Evolutionary conservation across 2,113 vertebrate genomes (phyloP).

Genomic region (Muscicapa adusta): DNA sequence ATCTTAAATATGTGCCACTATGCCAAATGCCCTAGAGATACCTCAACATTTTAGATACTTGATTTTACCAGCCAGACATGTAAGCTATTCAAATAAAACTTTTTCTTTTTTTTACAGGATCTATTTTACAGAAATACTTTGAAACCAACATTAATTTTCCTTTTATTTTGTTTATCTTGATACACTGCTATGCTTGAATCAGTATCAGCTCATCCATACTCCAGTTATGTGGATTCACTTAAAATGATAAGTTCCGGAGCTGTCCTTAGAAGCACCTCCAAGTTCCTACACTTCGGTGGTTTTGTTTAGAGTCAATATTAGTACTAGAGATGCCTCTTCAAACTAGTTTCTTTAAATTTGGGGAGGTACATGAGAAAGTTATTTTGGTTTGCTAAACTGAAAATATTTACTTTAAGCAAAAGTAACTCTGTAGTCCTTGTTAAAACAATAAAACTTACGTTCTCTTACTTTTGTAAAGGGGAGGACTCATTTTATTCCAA

Average conservation of each 20-base stretch:
- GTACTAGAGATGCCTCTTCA: not conserved
- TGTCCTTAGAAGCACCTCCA: not conserved
- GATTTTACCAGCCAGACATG: not conserved
- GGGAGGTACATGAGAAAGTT: not conserved
- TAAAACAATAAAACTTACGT: not conserved
- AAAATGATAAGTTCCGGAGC: not conserved
- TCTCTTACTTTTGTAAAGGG: not conserved
- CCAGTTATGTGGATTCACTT: not conserved
- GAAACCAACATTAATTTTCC: not conserved
- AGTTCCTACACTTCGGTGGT: not conserved
- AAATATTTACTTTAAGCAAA: not conserved
- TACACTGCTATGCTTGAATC: not conserved
- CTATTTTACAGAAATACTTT: not conserved
- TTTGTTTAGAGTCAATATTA: not conserved
- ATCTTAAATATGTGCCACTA: not conserved
- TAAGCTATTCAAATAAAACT: not conserved
- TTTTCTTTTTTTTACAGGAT: not conserved
- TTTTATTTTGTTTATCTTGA: not conserved
- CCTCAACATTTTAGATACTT: not conserved
- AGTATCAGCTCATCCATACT: not conserved
- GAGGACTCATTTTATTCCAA: not conserved
- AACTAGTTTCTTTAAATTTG: not conserved
- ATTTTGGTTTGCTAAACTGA: not conserved
- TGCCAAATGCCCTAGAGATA: not conserved
- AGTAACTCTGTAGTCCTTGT: not conserved